Evolutionary conservation across 2,797 vertebrate species (phyloP).

Genomic region (Enteromius anoplus): DNA sequence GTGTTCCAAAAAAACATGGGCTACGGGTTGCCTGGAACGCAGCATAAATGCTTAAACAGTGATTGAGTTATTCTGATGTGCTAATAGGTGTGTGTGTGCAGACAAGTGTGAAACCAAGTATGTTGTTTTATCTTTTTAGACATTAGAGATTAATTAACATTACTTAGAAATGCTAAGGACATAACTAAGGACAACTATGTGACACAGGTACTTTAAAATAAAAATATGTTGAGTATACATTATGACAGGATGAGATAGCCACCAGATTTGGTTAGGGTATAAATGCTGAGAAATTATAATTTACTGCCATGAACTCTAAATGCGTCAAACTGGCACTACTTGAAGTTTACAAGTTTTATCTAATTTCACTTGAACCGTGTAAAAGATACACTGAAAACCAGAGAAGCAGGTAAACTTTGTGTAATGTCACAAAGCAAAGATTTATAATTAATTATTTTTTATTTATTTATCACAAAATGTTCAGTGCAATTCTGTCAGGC

Average conservation of each 20-base stretch:
- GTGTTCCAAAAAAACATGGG: too few species aligned
- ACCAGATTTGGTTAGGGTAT: background rate
- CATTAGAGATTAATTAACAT: background rate
- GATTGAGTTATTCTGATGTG: background rate
- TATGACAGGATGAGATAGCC: background rate
- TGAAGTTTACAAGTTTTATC: background rate
- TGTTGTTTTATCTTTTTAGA: background rate
- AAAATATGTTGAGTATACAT: background rate
- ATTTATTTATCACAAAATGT: background rate
- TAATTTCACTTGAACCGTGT: background rate
- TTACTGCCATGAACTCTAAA: slow-evolving; percentile 23
- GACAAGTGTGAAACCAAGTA: background rate
- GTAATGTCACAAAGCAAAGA: background rate
- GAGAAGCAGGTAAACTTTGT: background rate
- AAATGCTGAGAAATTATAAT: slow-evolving; percentile 26
- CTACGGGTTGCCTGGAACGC: too few species aligned
- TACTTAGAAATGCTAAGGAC: too few species aligned
- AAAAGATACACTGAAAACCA: background rate
- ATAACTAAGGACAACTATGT: background rate
- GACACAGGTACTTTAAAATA: too few species aligned
- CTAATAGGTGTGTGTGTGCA: background rate
- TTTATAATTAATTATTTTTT: background rate
- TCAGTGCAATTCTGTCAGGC: background rate
- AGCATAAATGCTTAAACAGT: too few species aligned
- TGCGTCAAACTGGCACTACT: slow-evolving; percentile 24